Evolutionary conservation across 1,140 invertebrate species (phyloP).

Genomic region (Drosophila asahinai): DNA sequence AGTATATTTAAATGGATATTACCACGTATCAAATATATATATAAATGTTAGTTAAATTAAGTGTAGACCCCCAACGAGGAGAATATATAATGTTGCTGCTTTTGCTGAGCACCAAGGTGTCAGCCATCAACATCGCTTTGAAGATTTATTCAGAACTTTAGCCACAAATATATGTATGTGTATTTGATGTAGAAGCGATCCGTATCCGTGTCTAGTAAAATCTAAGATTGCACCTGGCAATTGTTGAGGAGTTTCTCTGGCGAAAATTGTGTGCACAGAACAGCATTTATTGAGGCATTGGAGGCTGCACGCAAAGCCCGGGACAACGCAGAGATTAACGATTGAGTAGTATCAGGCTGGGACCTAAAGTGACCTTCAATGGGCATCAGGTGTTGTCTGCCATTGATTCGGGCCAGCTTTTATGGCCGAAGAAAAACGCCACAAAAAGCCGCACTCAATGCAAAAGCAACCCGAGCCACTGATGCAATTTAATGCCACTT

Average conservation of each 20-base stretch:
- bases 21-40: slow-evolving; percentile 20
- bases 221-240: slow-evolving; percentile 28
- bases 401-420: slow-evolving; percentile 73
- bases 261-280: neutral
- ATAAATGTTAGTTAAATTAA: slow-evolving; percentile 35
- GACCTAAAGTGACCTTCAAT: slow-evolving; percentile 74
- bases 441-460: slow-evolving; percentile 70
- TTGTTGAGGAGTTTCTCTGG: slow-evolving; percentile 55
- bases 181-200: slow-evolving; percentile 32
- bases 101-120: slow-evolving; percentile 69
- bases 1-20: slow-evolving; percentile 12
- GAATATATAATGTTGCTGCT: slow-evolving; percentile 29
- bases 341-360: slow-evolving; percentile 14
- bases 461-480: slow-evolving; percentile 80
- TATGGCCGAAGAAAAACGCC: slow-evolving; percentile 14
- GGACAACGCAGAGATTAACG: slow-evolving; percentile 17
- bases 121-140: slow-evolving; percentile 9
- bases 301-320: slow-evolving; percentile 68
- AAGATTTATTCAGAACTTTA: slow-evolving; percentile 15
- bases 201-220: slow-evolving; percentile 39
- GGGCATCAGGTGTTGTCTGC: slow-evolving; percentile 73
- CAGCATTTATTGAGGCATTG: slow-evolving; percentile 58
- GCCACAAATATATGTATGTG: slow-evolving; percentile 2
- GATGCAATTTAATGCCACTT: slow-evolving; percentile 80
- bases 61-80: slow-evolving; percentile 8